phyloP scores from a whole-genome alignment of 2,113 vertebrate genomes.

The Natator depressus region DNA sequence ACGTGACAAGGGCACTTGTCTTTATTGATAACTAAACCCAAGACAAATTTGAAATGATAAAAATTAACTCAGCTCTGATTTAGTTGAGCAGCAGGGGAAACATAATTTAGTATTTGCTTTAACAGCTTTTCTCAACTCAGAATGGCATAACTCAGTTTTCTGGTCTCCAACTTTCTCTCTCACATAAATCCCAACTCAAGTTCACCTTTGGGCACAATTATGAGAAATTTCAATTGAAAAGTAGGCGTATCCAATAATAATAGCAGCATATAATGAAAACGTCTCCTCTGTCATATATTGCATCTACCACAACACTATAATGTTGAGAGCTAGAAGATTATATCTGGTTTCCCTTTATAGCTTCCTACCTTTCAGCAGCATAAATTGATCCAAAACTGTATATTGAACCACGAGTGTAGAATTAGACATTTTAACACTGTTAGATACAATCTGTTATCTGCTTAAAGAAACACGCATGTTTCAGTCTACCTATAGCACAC shows the following conservation, averaged over 20 bases:
- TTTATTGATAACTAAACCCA: conserved; percentile 39
- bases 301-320: background rate
- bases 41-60: background rate
- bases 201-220: background rate
- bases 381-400: background rate
- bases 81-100: background rate
- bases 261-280: background rate
- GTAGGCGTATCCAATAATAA: background rate
- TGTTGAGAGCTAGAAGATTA: background rate
- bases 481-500: background rate
- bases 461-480: background rate
- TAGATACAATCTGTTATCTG: background rate
- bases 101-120: background rate
- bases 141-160: background rate
- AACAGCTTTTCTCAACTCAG: background rate
- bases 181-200: background rate
- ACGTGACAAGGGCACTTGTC: conserved; percentile 9
- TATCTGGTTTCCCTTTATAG: background rate
- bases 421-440: background rate
- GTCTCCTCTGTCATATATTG: background rate
- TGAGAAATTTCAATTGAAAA: background rate
- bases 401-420: background rate
- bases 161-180: background rate
- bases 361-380: background rate
- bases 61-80: conserved; percentile 5